These are phyloP conservation scores for Odontesthes bonariensis DNA, from an alignment of 2,113 vertebrate species.

Conservation along the genomic window DNA sequence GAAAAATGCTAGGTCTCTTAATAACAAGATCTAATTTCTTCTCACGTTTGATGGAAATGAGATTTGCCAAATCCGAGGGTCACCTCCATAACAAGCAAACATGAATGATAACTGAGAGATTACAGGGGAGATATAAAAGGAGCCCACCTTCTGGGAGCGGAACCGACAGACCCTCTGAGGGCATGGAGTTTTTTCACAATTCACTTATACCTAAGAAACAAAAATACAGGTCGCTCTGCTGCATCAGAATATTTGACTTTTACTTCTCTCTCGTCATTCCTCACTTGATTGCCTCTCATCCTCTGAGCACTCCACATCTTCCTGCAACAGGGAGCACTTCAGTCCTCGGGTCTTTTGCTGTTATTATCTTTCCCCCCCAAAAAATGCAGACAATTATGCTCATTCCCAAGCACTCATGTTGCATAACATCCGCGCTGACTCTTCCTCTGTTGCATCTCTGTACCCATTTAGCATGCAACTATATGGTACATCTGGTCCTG, in stretches of 20 bases:
- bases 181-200: background rate
- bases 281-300: constrained; percentile 20
- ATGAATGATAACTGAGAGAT: constrained; percentile 44
- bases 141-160: background rate
- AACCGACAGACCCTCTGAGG: background rate
- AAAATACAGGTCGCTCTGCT: constrained; percentile 16
- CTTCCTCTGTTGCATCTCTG: background rate
- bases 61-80: constrained; percentile 12
- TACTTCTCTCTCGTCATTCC: constrained; percentile 11
- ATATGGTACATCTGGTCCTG: background rate
- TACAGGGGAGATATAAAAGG: background rate
- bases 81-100: constrained; percentile 26
- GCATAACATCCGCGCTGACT: constrained; percentile 9
- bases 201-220: background rate
- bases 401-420: constrained; percentile 1
- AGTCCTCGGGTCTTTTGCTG: constrained; percentile 28
- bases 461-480: background rate
- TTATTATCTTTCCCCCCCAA: constrained; percentile 19
- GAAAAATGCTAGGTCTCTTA: constrained; percentile 20
- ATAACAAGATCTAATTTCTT: background rate
- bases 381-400: constrained; percentile 22
- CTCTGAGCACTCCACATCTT: constrained; percentile 16
- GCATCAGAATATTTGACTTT: constrained; percentile 17
- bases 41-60: background rate
- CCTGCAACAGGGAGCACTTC: constrained; percentile 32